A percentile compares a stretch with the other conserved stretches of the same genome.
Evolutionary conservation across 2,113 vertebrate species (phyloP).

Genomic region (Urocynchramus pylzowi): DNA sequence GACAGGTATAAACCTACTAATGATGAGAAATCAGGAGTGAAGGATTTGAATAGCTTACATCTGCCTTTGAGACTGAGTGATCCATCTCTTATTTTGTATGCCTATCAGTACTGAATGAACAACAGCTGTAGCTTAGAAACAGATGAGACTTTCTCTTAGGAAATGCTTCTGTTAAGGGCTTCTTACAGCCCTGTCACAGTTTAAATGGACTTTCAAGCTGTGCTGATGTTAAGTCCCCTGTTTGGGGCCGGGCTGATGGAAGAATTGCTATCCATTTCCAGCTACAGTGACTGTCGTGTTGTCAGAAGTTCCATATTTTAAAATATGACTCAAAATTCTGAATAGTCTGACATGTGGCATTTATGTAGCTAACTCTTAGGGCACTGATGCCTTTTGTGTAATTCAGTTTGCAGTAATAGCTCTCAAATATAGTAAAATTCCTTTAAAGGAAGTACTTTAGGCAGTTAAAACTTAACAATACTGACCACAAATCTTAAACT

Average conservation of each 20-base stretch:
- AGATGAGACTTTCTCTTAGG: neutral
- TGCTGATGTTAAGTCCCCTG: neutral
- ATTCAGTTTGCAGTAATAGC: neutral
- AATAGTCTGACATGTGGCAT: neutral
- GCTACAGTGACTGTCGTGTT: neutral
- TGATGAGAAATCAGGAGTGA: neutral
- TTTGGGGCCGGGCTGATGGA: neutral
- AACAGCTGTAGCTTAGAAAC: neutral
- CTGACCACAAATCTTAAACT: neutral
- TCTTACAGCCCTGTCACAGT: neutral
- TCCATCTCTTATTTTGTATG: neutral
- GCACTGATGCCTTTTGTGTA: neutral
- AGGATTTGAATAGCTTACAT: neutral
- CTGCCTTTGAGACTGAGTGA: neutral
- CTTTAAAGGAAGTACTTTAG: neutral
- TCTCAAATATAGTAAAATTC: neutral
- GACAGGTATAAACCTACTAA: neutral
- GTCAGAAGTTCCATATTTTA: neutral
- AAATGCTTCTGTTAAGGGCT: neutral
- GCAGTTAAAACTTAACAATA: neutral
- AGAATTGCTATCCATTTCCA: neutral
- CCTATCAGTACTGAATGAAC: neutral
- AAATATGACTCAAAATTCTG: neutral
- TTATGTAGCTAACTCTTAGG: neutral
- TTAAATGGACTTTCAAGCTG: constrained; percentile 42